Base-by-base conservation (phyloP, 2,888 invertebrate genomes). In the Stegana nigrithorax region DNA sequence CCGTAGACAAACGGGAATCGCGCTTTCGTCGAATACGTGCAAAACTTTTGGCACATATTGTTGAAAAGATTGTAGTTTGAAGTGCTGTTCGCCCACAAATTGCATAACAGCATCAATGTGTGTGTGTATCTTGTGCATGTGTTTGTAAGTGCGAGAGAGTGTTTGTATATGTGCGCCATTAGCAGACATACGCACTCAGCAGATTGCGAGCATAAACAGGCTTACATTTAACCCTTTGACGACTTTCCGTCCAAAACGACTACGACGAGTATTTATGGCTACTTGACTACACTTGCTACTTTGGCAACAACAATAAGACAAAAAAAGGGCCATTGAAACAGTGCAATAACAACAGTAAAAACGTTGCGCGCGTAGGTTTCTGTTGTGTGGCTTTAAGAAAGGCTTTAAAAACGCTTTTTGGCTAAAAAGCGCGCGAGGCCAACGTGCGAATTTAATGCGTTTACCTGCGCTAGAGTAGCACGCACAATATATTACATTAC, bases 101-200 rank as follows among this genome's bases (percentile, higher is more conserved):
- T 82, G 82, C 82, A 82, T 82, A 82, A 82, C 82, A 82, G 67
- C 69, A 63, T 69, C 72, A 66, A 68, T 74, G 67, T 67, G 61
- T 64, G 63, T 65, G 72, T 70, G 63, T 73, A 67, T 74, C 71
- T n/a, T n/a, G n/a, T n/a, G n/a, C n/a, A n/a, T 70, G 68, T 80
- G 70, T 69, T 69, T 66, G 59, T 72, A 64, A n/a, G n/a, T n/a
- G n/a, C n/a, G n/a, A n/a, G n/a, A n/a, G n/a, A n/a, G n/a, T n/a
- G n/a, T n/a, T n/a, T 74, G 71, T 68, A 65, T 57, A 55, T 59
- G 72, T 29, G 60, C 57, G 51, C 44, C 14, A 29, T 14, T n/a
- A n/a, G 32, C 58, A 42, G 25, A 47, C 23, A 47, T n/a, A n/a
- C n/a, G 47, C 12, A 62, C 64, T 70, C 63, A 66, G 77, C 72